Evolutionary conservation across 2,888 invertebrate genomes (phyloP), one percentile per base, ranked within the genome.

Genomic region (Abscondita cerata): DNA sequence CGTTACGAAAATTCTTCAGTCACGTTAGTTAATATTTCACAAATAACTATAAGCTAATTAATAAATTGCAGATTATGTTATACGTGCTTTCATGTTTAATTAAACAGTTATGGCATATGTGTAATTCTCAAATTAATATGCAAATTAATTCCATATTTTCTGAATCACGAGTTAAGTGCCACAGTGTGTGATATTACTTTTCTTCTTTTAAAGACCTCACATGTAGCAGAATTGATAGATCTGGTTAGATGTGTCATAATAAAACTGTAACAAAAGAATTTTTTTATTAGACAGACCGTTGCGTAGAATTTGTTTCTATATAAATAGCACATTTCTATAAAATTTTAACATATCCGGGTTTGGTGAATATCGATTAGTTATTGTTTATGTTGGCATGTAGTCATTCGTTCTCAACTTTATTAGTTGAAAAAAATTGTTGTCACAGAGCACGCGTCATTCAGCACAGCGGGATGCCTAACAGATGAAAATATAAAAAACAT

Each of bases 1-100:
- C 57, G 57, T 62, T 62, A 53, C 62, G 62, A 62, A 62, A 62
- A 62, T 57, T 48, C 41, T 38, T n/a, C 15, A 62, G 62, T 62
- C 62, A 62, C 62, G 62, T 57, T 58, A 48, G 57, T 53, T 57
- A 62, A 62, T 62, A 62, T 62, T 62, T 62, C 57, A 58, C 57
- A 52, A 62, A 62, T 50, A 62, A 48, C 47, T 57, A 48, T 48
- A 58, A 58, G 53, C 62, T 62, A 62, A 62, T 62, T 62, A 62
- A 57, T 62, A 62, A 53, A 62, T 52, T 57, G 52, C 53, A 19
- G 62, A 58, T 57, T 62, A 62, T 58, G 47, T 50, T 53, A 40
- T 48, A 36, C n/a, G 52, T 33, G 52, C 52, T 59, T 59, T 59
- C 59, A 47, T 59, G 52, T 53, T 59, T 52, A 59, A 59, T 59